These are phyloP conservation scores for Tachyglossus aculeatus DNA, from an alignment of 2,797 vertebrate species.

Conservation along the genomic window DNA sequence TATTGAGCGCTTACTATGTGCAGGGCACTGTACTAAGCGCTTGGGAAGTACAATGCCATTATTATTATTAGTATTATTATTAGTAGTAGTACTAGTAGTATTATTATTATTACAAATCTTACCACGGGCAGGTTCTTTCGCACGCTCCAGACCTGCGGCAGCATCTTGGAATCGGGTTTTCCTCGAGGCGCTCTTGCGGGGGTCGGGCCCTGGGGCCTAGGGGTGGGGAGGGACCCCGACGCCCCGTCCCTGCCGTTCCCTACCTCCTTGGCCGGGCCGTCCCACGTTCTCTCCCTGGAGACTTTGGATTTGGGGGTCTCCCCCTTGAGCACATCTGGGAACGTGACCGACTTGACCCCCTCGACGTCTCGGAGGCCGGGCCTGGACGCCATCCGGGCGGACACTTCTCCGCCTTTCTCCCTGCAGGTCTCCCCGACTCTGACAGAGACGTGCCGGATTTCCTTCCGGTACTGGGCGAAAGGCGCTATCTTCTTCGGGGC, in stretches of 20 bases:
- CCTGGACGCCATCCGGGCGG: neutral
- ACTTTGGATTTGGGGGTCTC: constrained; percentile 36
- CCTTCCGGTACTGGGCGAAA: constrained; percentile 22
- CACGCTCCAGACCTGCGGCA: constrained; percentile 37
- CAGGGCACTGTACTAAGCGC: no score
- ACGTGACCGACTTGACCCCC: constrained; percentile 25
- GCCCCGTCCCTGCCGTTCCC: constrained; percentile 34
- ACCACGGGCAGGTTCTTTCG: constrained; percentile 57
- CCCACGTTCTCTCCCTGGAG: constrained; percentile 40
- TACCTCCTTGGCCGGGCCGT: constrained; percentile 16
- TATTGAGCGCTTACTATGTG: no score
- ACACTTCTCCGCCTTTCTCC: constrained; percentile 20
- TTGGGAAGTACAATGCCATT: no score
- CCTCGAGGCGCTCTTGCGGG: constrained; percentile 3
- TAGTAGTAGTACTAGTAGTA: no score
- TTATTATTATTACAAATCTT: no score
- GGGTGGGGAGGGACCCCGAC: constrained; percentile 1
- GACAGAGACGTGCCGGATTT: constrained; percentile 8
- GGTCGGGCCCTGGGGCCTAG: neutral
- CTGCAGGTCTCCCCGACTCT: constrained; percentile 2
- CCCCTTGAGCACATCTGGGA: constrained; percentile 36
- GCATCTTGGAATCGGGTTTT: constrained; percentile 32
- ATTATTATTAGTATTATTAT: no score
- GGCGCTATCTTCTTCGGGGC: neutral
- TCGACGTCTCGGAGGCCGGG: constrained; percentile 3